These are phyloP conservation scores for Gobio gobio DNA, from an alignment of 2,113 vertebrate genomes.

Conservation along the genomic window DNA sequence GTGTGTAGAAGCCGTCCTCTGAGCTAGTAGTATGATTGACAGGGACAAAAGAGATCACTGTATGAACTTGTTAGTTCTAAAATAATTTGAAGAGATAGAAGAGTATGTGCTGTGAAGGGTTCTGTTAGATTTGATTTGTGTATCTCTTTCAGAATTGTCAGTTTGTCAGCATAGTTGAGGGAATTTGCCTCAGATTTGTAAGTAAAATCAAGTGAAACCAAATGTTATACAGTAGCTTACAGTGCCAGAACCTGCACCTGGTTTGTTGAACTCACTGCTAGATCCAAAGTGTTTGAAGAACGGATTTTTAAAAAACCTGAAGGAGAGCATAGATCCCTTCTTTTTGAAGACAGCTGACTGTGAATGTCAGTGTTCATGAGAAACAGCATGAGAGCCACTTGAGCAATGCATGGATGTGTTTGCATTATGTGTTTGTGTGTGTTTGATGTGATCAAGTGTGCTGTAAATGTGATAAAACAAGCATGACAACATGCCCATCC, in stretches of 20 bases:
- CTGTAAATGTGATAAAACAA: background rate
- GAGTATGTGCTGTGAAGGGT: background rate
- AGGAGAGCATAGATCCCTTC: background rate
- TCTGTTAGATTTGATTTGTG: background rate
- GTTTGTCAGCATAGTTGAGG: background rate
- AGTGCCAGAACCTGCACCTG: background rate
- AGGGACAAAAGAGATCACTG: background rate
- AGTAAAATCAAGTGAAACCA: background rate
- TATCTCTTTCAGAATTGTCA: background rate
- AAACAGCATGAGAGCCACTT: background rate
- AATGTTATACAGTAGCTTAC: background rate
- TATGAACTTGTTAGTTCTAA: background rate
- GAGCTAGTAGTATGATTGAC: background rate
- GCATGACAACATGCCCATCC: background rate
- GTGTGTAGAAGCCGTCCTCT: background rate
- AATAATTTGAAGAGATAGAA: background rate
- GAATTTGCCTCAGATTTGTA: background rate
- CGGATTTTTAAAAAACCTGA: background rate
- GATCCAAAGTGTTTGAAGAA: background rate
- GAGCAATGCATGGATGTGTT: constrained; percentile 14
- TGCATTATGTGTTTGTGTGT: background rate
- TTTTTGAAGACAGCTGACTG: background rate
- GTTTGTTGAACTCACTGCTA: background rate
- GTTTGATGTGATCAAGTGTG: background rate
- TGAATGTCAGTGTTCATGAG: background rate